Percentiles rank a stretch among this genome's conserved stretches.
These are phyloP conservation scores for Adelphocoris suturalis DNA, from an alignment of 2,888 invertebrate species.

Conservation along the genomic window DNA sequence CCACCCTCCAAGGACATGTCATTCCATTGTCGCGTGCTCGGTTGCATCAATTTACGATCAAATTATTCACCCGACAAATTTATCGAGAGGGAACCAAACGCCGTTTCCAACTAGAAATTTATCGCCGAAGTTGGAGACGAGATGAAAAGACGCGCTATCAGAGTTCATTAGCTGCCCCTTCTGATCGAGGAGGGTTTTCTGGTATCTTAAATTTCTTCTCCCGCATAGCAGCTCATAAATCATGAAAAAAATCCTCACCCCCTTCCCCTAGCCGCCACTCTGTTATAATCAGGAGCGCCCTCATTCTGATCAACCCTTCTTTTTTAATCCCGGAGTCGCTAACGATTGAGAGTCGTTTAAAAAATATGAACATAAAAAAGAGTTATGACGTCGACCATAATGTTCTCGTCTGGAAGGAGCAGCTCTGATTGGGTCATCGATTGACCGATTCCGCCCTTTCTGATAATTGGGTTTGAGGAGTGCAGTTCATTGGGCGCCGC, in stretches of 20 bases:
- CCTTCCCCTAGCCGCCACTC: background rate
- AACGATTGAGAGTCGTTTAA: conserved; percentile 20
- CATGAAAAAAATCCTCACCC: background rate
- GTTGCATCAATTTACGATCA: background rate
- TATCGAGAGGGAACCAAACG: background rate
- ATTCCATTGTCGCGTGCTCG: background rate
- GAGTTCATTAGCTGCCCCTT: conserved; percentile 55
- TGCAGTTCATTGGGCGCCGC: background rate
- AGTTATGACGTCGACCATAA: background rate
- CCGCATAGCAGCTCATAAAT: conserved; percentile 58
- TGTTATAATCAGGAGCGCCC: conserved; percentile 43
- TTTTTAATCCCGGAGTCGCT: background rate
- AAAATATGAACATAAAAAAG: background rate
- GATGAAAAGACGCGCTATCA: conserved; percentile 40
- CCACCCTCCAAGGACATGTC: background rate
- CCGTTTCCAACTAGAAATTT: background rate
- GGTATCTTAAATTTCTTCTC: conserved; percentile 63
- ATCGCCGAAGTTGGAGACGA: background rate
- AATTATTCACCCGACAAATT: conserved; percentile 10
- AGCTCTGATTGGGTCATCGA: conserved; percentile 27
- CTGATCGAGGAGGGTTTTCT: background rate
- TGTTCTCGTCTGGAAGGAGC: background rate
- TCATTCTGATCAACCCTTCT: conserved; percentile 26
- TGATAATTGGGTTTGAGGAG: conserved; percentile 22
- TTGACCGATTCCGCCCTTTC: conserved; percentile 14